Conservation (phyloP, 2,888 invertebrate genomes). For the Globia sparganii region DNA sequence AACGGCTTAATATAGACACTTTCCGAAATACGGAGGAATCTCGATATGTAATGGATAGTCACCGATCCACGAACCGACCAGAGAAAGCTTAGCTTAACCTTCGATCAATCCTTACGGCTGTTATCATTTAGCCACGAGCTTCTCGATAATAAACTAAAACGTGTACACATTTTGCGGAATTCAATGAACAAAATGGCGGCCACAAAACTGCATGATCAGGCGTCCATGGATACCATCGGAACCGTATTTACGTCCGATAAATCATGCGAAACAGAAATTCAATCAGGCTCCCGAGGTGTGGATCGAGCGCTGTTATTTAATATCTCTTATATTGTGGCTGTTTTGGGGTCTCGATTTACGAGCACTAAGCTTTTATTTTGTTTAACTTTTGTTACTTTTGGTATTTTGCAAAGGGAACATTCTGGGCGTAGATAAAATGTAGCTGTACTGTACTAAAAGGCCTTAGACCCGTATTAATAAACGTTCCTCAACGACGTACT, state of each 20-base stretch:
- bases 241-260: constrained; percentile 80
- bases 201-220: constrained; percentile 69
- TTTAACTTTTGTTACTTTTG: constrained; percentile 16
- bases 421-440: constrained; percentile 27
- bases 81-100: background rate
- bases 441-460: constrained; percentile 15
- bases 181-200: constrained; percentile 64
- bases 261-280: constrained; percentile 84
- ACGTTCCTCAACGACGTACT: too few relatives aligned
- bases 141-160: constrained; percentile 1
- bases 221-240: constrained; percentile 65
- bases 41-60: background rate
- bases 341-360: constrained; percentile 56
- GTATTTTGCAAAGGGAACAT: constrained; percentile 21
- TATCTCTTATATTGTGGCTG: constrained; percentile 55
- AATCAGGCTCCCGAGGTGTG: constrained; percentile 77
- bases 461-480: too few relatives aligned
- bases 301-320: constrained; percentile 65
- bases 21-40: background rate
- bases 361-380: constrained; percentile 44
- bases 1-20: background rate
- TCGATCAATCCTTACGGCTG: background rate
- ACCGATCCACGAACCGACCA: background rate
- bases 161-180: constrained; percentile 40
- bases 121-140: background rate